Evolutionary conservation across 2,797 vertebrate genomes (phyloP), one percentile per base, ranked within the genome.

Genomic region (Callimico goeldii): DNA sequence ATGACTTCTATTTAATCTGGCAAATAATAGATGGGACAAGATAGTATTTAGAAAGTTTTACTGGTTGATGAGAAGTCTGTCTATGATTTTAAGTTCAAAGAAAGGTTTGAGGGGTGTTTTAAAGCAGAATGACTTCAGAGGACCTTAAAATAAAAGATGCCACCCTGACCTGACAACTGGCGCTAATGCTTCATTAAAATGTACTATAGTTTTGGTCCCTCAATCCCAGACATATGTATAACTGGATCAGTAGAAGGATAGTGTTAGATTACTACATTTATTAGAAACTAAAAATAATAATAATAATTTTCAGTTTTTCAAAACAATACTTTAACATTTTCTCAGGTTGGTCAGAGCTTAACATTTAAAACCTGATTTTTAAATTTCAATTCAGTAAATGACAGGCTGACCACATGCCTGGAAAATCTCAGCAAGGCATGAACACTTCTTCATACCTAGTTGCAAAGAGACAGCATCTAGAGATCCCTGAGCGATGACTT

Each of bases 271-370:
- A 70, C 81, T 84, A 57, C 90, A 0, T 85, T 91, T 98, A 95
- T 98, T 70, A 93, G 94, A 28, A 98, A 98, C 97, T 77, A 19
- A 91, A 79, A 70, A n/a, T 17, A n/a, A 33, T 33, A 30, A 61
- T 14, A 64, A 95, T 95, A 98, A n/a, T 95, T 96, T 85, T 96
- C 46, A 95, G 57, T 4, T 52, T 52, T 95, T 95, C 93, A 20
- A 96, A 83, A 95, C 57, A 94, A 20, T 58, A 58, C 30, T 88
- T 95, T 41, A 94, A 97, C 91, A 64, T 85, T 87, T 92, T 96
- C 50, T 97, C 98, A 96, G 91, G 77, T 96, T 79, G n/a, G 84
- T 48, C 28, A 50, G 97, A 96, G 94, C 92, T 98, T 87, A 97
- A n/a, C 82, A 10, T 46, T 76, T 75, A 36, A 86, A 92, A 93